Percentiles rank a stretch among this genome's conserved stretches.
Conservation (phyloP, 2,888 invertebrate genomes). For the Stenurella melanura region DNA sequence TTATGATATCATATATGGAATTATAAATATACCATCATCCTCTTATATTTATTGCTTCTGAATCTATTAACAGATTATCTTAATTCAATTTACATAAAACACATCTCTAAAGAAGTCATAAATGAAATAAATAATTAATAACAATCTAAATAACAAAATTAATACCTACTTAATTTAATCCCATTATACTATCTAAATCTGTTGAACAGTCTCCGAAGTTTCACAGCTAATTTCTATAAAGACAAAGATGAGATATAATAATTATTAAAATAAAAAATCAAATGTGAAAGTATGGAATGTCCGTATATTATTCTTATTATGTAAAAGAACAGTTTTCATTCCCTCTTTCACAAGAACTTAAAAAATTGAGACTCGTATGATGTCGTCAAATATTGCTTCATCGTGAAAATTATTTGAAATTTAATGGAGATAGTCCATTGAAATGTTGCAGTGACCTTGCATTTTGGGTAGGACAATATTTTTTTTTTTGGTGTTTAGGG, state of each 20-base stretch:
- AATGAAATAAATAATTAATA: conserved; percentile 8
- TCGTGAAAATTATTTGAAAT: background rate
- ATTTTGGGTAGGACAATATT: too few relatives aligned
- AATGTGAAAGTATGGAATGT: conserved; percentile 28
- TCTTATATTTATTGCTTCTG: background rate
- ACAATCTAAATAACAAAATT: background rate
- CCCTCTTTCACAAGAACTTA: background rate
- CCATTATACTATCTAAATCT: background rate
- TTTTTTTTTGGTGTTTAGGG: too few relatives aligned
- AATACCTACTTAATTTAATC: conserved; percentile 8
- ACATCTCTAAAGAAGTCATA: conserved; percentile 5
- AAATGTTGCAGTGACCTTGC: too few relatives aligned
- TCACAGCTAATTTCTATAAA: conserved; percentile 16
- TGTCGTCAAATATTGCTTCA: background rate
- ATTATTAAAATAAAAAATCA: conserved; percentile 12
- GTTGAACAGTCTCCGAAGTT: background rate
- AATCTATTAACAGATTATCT: conserved; percentile 5
- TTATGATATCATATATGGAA: background rate
- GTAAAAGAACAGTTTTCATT: conserved; percentile 8
- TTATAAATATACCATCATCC: background rate
- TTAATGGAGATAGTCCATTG: too few relatives aligned
- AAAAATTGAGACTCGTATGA: background rate
- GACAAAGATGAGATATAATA: conserved; percentile 20
- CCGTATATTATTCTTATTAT: background rate
- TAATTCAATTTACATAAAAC: conserved; percentile 14